Conservation (phyloP, 2,113 vertebrate genomes). For the Murina feae region DNA sequence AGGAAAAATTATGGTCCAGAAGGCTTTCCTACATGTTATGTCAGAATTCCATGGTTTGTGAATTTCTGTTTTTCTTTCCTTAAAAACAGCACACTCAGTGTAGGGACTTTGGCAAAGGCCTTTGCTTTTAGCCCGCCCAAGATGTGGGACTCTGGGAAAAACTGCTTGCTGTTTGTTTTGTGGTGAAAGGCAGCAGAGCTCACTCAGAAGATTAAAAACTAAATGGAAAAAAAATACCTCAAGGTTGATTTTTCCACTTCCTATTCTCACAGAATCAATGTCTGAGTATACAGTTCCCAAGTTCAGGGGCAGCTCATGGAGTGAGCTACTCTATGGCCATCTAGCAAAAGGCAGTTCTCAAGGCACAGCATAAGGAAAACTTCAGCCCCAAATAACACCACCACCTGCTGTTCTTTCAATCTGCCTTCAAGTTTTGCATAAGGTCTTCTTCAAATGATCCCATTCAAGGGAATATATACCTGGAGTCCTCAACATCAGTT, state of each 20-base stretch:
- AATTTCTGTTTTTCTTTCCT: constrained; percentile 50
- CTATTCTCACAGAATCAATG: constrained; percentile 56
- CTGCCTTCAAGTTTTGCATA: neutral
- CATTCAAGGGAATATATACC: neutral
- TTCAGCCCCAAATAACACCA: neutral
- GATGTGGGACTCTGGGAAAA: constrained; percentile 43
- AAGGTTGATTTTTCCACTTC: constrained; percentile 55
- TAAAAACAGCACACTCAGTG: neutral
- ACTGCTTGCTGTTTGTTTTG: constrained; percentile 47
- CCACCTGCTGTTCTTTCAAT: neutral
- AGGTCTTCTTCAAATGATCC: neutral
- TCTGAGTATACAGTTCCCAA: constrained; percentile 14
- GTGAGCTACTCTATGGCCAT: neutral
- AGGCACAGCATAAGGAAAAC: neutral
- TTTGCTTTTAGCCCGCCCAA: constrained; percentile 23
- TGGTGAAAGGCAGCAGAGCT: neutral
- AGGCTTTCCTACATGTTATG: neutral
- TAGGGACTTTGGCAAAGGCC: neutral
- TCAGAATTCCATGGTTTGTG: neutral
- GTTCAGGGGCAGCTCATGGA: neutral
- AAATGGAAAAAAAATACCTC: constrained; percentile 61
- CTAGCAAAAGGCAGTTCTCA: neutral
- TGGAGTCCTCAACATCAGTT: neutral
- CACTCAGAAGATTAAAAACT: constrained; percentile 34
- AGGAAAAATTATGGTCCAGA: neutral